Evolutionary conservation across 2,888 invertebrate species (phyloP).

Genomic region (Caenorhabditis doughertyi): DNA sequence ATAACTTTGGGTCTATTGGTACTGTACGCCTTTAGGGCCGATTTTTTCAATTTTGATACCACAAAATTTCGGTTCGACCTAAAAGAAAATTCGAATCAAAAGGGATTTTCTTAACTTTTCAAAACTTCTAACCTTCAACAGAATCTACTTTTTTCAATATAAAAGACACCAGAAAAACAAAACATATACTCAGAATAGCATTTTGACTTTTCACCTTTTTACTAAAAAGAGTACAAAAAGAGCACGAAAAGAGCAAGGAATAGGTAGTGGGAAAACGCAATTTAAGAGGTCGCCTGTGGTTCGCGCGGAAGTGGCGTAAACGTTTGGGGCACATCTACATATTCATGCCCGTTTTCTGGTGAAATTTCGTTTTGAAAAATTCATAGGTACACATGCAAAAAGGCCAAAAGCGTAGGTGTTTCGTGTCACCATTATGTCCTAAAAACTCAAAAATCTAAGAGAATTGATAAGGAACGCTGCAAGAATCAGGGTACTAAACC

Average conservation of each 20-base stretch:
- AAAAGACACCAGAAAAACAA: too few species aligned
- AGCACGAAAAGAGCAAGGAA: constrained; percentile 17
- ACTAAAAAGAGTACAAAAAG: too few species aligned
- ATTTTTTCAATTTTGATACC: too few species aligned
- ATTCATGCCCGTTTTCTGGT: not conserved
- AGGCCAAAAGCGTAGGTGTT: not conserved
- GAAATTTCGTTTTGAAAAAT: constrained; percentile 41
- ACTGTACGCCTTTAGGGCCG: too few species aligned
- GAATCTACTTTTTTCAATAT: too few species aligned
- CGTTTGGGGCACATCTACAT: constrained; percentile 34
- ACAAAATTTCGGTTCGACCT: too few species aligned
- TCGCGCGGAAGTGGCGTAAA: constrained; percentile 25
- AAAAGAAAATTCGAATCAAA: too few species aligned
- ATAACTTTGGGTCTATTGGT: too few species aligned
- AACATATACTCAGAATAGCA: too few species aligned
- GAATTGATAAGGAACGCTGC: constrained; percentile 34
- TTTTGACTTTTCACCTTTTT: too few species aligned
- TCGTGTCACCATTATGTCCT: not conserved
- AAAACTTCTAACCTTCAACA: too few species aligned
- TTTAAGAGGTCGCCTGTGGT: not conserved
- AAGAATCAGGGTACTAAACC: constrained; percentile 5
- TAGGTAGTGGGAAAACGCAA: constrained; percentile 28
- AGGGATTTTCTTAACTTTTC: too few species aligned
- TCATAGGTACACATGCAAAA: constrained; percentile 31
- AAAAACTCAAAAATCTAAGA: not conserved